A percentile compares a stretch with the other conserved stretches of the same genome.
Conservation (phyloP, 2,797 vertebrate genomes). For the Vultur gryphus region DNA sequence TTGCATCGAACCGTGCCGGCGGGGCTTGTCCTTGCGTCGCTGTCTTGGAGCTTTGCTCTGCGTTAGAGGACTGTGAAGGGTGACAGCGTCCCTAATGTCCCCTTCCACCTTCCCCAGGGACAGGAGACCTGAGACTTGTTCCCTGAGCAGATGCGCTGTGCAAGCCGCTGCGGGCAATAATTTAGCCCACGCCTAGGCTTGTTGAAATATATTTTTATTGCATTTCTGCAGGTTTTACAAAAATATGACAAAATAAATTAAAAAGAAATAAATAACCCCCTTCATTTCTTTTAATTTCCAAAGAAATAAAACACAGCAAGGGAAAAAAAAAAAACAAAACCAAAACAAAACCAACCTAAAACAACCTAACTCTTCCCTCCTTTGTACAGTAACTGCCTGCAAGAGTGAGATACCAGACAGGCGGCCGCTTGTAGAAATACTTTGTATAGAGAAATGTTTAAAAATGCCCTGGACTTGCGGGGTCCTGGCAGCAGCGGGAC, state of each 20-base stretch:
- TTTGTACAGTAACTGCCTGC: slow-evolving; percentile 75
- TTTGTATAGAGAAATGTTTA: background rate
- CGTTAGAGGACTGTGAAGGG: background rate
- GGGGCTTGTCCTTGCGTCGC: background rate
- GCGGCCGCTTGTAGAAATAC: background rate
- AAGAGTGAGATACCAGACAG: slow-evolving; percentile 65
- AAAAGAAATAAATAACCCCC: slow-evolving; percentile 94
- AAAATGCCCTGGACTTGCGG: background rate
- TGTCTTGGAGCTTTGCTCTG: background rate
- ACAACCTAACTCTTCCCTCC: background rate
- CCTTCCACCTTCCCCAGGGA: background rate
- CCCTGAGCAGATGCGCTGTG: rapidly evolving
- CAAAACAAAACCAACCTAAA: background rate
- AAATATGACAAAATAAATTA: slow-evolving; percentile 99
- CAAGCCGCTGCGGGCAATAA: background rate
- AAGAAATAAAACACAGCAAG: slow-evolving; percentile 42
- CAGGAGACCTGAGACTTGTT: rapidly evolving
- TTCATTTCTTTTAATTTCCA: slow-evolving; percentile 63
- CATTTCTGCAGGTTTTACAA: slow-evolving; percentile 98
- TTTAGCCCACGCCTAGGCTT: background rate
- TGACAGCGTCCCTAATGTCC: background rate
- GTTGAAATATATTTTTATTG: slow-evolving; percentile 82
- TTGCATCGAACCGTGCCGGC: rapidly evolving
- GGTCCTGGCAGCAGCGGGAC: background rate
- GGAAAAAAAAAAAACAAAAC: background rate